Conservation (phyloP, 2,113 vertebrate genomes). For the Mastomys coucha region DNA sequence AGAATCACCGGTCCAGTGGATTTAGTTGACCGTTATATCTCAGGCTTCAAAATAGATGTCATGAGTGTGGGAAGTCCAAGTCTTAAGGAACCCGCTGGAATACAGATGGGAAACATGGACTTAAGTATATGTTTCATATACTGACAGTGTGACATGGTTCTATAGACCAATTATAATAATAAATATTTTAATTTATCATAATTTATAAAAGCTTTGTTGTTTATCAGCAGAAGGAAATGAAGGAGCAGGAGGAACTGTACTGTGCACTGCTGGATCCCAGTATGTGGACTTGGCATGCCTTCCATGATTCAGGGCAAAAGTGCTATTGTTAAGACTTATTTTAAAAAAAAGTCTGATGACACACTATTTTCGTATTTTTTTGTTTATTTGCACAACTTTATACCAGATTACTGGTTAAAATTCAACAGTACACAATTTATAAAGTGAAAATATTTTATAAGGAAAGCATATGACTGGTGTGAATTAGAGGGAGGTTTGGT, state of each 20-base stretch:
- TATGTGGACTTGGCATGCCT: conserved; percentile 70
- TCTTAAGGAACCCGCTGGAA: conserved; percentile 68
- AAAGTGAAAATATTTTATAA: conserved; percentile 86
- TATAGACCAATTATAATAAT: conserved; percentile 78
- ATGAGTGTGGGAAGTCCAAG: conserved; percentile 9
- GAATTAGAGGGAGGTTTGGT: conserved; percentile 79
- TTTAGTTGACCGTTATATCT: neutral
- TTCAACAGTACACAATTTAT: conserved; percentile 77
- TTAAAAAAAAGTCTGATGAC: conserved; percentile 81
- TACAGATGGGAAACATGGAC: conserved; percentile 56
- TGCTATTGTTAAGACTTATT: conserved; percentile 82
- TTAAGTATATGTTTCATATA: conserved; percentile 62
- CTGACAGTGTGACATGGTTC: conserved; percentile 79
- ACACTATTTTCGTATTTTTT: conserved; percentile 86
- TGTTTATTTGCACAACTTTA: conserved; percentile 90
- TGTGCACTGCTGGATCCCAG: conserved; percentile 71
- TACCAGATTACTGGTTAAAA: conserved; percentile 85
- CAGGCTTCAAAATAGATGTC: conserved; percentile 22
- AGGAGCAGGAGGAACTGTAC: conserved; percentile 85
- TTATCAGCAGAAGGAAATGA: conserved; percentile 84
- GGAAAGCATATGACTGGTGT: conserved; percentile 78
- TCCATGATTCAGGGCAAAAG: conserved; percentile 73
- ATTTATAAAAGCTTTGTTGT: conserved; percentile 86
- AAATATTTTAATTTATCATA: conserved; percentile 89
- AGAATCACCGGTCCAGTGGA: conserved; percentile 13